Evolutionary conservation across 2,797 vertebrate species (phyloP).

Genomic region (Capromys pilorides): DNA sequence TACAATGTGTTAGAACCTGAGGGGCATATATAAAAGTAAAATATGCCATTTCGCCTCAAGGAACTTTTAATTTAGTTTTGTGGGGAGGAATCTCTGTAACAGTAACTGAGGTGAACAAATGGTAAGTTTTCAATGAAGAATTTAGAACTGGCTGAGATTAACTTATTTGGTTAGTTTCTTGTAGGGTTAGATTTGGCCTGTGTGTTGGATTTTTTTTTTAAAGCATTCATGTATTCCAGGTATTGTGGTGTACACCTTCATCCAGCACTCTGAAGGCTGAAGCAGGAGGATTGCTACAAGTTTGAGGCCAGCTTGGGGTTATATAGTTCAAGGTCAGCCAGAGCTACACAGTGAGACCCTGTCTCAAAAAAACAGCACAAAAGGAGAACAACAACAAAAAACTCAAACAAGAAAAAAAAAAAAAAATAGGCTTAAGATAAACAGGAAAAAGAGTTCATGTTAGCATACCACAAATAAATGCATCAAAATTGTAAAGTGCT

Average conservation of each 20-base stretch:
- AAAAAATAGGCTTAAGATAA: neutral
- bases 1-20: neutral
- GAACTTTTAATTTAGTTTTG: constrained; percentile 48
- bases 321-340: neutral
- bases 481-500: neutral
- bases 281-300: neutral
- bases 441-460: constrained; percentile 8
- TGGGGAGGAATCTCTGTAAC: neutral
- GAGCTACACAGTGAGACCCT: no score
- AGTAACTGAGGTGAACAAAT: neutral
- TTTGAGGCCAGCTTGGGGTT: neutral
- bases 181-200: neutral
- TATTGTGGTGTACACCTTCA: neutral
- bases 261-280: neutral
- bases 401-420: neutral
- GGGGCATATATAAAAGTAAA: neutral
- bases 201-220: neutral
- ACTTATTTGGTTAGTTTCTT: neutral
- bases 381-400: no score
- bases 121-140: constrained; percentile 22
- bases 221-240: neutral
- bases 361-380: no score
- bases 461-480: neutral
- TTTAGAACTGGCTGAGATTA: neutral
- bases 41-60: neutral